Percentiles rank a stretch among this genome's conserved stretches.
phyloP scores from a whole-genome alignment of 35 echinoderm and acorn worm species.

The Heliocidaris erythrogramma region DNA sequence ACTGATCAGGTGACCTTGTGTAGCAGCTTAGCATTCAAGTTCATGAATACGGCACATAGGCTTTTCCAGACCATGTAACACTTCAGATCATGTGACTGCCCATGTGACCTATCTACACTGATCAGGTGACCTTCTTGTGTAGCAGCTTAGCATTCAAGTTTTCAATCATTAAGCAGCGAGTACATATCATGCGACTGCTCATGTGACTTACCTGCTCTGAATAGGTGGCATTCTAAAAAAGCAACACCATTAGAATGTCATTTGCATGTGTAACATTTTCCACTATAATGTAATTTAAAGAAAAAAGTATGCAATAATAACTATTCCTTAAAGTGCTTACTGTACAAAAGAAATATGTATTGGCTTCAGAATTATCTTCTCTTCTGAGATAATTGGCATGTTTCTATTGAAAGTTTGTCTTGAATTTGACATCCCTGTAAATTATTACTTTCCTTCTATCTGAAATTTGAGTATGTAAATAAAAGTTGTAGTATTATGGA shows the following conservation, averaged over 20 bases:
- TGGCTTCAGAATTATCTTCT: background rate
- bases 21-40: background rate
- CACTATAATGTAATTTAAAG: background rate
- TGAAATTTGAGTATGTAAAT: background rate
- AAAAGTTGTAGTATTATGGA: background rate
- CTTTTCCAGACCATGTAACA: too few species aligned
- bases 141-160: too few species aligned
- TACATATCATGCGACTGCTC: too few species aligned
- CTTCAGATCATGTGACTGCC: too few species aligned
- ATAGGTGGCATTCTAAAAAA: too few species aligned
- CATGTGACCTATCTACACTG: too few species aligned
- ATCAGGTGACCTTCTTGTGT: too few species aligned
- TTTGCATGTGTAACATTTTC: background rate
- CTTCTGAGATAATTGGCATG: background rate
- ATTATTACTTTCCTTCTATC: background rate
- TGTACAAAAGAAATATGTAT: background rate
- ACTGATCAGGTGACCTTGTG: background rate
- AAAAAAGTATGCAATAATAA: background rate
- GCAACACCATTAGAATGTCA: too few species aligned
- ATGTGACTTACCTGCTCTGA: too few species aligned
- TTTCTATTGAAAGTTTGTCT: background rate
- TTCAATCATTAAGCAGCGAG: too few species aligned
- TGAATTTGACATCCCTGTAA: background rate
- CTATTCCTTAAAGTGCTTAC: background rate
- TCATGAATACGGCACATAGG: background rate